Conservation (phyloP, 92 coral and sea anemone genomes). For the Palythoa grandis region DNA sequence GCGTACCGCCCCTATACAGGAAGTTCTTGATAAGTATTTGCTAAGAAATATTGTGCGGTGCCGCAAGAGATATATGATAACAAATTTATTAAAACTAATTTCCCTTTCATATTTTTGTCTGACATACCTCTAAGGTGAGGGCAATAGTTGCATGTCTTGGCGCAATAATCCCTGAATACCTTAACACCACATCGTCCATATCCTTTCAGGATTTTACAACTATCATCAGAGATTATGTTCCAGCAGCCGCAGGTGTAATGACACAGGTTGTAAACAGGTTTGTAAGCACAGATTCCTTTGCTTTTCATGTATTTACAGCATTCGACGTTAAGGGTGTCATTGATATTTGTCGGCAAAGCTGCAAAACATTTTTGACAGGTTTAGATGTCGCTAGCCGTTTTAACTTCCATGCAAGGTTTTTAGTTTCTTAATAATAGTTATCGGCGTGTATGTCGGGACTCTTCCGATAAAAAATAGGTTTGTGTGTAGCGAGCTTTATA, state of each 20-base stretch:
- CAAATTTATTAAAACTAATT: no score
- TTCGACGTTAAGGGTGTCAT: not conserved
- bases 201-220: not conserved
- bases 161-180: constrained; percentile 23
- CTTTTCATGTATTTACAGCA: constrained; percentile 43
- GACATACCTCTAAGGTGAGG: constrained; percentile 30
- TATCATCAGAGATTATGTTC: constrained; percentile 13
- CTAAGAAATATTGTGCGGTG: no score
- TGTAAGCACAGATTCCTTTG: constrained; percentile 22
- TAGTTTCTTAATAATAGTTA: not conserved
- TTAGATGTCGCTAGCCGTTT: not conserved
- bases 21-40: no score
- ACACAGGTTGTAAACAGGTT: constrained; percentile 21
- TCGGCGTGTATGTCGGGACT: no score
- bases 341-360: constrained; percentile 31
- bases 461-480: no score
- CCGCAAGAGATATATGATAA: no score
- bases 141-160: constrained; percentile 11
- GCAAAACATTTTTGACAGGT: not conserved
- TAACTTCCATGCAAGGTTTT: no score
- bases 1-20: no score
- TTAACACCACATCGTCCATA: not conserved
- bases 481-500: no score
- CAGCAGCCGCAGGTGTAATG: constrained; percentile 43
- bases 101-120: not conserved